Base-by-base conservation (phyloP, 1,140 invertebrate genomes). In the Drosophila tristis region DNA sequence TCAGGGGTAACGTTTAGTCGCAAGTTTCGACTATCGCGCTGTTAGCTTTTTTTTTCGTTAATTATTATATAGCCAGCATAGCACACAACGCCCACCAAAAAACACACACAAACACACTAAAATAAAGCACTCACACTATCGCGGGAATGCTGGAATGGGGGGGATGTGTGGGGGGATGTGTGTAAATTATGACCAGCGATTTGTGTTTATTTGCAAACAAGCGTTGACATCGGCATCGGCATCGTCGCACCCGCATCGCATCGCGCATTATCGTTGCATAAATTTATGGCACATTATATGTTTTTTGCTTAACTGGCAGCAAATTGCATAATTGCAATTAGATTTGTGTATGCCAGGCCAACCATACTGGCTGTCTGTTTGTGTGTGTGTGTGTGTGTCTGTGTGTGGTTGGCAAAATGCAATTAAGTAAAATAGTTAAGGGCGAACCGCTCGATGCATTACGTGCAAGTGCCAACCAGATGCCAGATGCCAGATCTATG, bases 321-420 rank as follows among this genome's bases (percentile, higher is more conserved):
- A 86, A 86, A 86, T 86, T 86, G 81, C 60, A 85, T 87, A 87
- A 87, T 89, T 89, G 82, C 78, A 89, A 89, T 89, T 89, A 89
- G 84, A 87, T 89, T 87, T 79, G 75, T 75, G 63, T 62, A 39
- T 39, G 35, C 35, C 31, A 4, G 0, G 31, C 9, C 35, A 1
- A 2, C 23, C 23, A 25, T 0, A 25, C 23, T 25, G 23, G 23
- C 2, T 4, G 4, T 25, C 35, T 39, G 11, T 11, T 39, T 13
- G 13, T 35, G 8, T 35, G 9, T 9, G 11, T 13, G 1, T 39
- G 11, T 39, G 51, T 54, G 51, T 8, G 53, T 13, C 0, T 39
- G 11, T 39, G 51, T 54, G 51, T 8, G 53, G 72, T 43, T 56
- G 5, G 54, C 51, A 77, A 80, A 39, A 71, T 78, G 74, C 74